A percentile compares a stretch with the other conserved stretches of the same genome.
Evolutionary conservation across 2,888 invertebrate species (phyloP).

Genomic region (Megamerina dolium): DNA sequence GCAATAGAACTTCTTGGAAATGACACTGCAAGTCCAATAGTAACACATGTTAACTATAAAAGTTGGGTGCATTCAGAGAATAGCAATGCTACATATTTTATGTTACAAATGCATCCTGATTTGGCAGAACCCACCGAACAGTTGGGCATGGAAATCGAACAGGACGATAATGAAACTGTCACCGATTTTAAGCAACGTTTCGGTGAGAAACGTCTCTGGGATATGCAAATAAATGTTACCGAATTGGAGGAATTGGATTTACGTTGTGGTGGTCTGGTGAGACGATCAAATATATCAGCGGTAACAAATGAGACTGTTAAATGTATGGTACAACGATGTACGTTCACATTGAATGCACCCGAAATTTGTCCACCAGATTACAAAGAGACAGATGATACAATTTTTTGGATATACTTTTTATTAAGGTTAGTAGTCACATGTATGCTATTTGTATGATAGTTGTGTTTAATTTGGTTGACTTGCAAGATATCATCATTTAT

Average conservation of each 20-base stretch:
- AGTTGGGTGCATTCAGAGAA: conserved; percentile 44
- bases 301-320: conserved; percentile 60
- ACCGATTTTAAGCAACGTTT: conserved; percentile 69
- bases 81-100: conserved; percentile 54
- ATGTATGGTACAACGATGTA: conserved; percentile 73
- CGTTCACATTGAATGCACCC: conserved; percentile 68
- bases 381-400: conserved; percentile 67
- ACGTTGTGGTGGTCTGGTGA: conserved; percentile 67
- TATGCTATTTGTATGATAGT: background rate
- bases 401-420: conserved; percentile 79
- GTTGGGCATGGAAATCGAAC: conserved; percentile 69
- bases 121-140: conserved; percentile 70
- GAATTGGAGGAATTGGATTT: conserved; percentile 68
- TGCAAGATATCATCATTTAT: too few relatives aligned
- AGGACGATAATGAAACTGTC: conserved; percentile 67
- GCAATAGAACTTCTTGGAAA: conserved; percentile 7
- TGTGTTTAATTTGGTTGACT: background rate
- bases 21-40: conserved; percentile 10
- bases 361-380: conserved; percentile 75
- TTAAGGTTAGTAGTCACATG: conserved; percentile 46
- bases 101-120: conserved; percentile 67
- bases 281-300: conserved; percentile 61
- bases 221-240: conserved; percentile 66
- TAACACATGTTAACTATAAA: conserved; percentile 1
- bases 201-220: conserved; percentile 58